Conservation (phyloP, 2,113 vertebrate genomes). For the Tringa solitaria region DNA sequence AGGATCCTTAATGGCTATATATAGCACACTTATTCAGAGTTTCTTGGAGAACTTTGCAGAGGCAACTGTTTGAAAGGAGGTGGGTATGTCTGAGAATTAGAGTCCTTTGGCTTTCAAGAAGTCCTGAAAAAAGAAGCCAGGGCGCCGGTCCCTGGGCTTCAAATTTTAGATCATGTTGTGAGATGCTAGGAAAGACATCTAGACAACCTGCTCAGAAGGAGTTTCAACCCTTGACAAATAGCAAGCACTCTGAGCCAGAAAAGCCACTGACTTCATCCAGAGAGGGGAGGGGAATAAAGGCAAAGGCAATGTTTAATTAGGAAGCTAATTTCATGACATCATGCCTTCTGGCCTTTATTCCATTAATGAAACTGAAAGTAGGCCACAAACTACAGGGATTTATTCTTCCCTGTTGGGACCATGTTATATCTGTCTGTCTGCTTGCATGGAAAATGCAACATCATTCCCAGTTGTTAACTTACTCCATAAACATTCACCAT, state of each 20-base stretch:
- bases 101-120: not conserved
- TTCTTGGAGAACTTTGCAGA: not conserved
- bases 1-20: not conserved
- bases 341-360: constrained; percentile 71
- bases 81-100: not conserved
- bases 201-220: not conserved
- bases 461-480: constrained; percentile 68
- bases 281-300: constrained; percentile 12
- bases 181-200: not conserved
- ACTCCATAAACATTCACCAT: constrained; percentile 56
- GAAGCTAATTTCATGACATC: constrained; percentile 75
- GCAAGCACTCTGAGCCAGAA: not conserved
- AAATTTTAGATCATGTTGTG: not conserved
- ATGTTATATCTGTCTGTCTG: constrained; percentile 65
- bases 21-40: not conserved
- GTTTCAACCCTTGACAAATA: constrained; percentile 1
- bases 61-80: not conserved
- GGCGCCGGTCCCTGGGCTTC: not conserved
- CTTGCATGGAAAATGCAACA: constrained; percentile 67
- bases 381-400: constrained; percentile 68
- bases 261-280: constrained; percentile 36
- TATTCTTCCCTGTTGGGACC: constrained; percentile 56
- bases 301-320: constrained; percentile 75
- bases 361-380: constrained; percentile 76
- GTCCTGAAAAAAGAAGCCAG: not conserved